Conservation (phyloP, 2,888 invertebrate genomes). For the Beris chalybata region DNA sequence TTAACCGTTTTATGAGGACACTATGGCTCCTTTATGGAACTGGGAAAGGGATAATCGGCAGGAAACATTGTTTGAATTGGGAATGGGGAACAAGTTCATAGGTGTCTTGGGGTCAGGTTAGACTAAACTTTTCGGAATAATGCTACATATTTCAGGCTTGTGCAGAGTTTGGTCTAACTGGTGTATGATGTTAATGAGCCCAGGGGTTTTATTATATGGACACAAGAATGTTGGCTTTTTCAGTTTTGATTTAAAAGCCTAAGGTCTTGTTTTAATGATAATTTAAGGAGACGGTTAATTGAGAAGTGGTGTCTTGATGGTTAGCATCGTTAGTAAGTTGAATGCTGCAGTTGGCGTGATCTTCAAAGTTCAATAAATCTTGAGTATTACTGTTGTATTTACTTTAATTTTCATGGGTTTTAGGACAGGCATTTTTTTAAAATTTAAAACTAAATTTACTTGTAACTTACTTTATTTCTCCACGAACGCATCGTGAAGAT, state of each 20-base stretch:
- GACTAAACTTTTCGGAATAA: too few relatives aligned
- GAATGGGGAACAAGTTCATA: slow-evolving; percentile 23
- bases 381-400: too few relatives aligned
- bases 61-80: slow-evolving; percentile 22
- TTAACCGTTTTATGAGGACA: slow-evolving; percentile 37
- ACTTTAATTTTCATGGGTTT: too few relatives aligned
- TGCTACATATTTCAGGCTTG: too few relatives aligned
- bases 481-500: too few relatives aligned
- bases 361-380: too few relatives aligned
- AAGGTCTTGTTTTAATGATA: slow-evolving; percentile 23
- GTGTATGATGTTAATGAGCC: slow-evolving; percentile 27
- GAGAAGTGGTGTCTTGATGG: slow-evolving; percentile 29
- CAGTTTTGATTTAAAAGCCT: slow-evolving; percentile 24
- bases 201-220: slow-evolving; percentile 26
- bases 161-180: slow-evolving; percentile 2
- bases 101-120: slow-evolving; percentile 31
- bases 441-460: too few relatives aligned
- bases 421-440: too few relatives aligned
- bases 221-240: slow-evolving; percentile 30
- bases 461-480: too few relatives aligned
- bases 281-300: slow-evolving; percentile 30
- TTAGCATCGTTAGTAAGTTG: neutral
- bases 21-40: slow-evolving; percentile 34
- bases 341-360: too few relatives aligned
- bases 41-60: slow-evolving; percentile 28